Evolutionary conservation across 2,888 invertebrate genomes (phyloP).

Genomic region (Zygaena filipendulae): DNA sequence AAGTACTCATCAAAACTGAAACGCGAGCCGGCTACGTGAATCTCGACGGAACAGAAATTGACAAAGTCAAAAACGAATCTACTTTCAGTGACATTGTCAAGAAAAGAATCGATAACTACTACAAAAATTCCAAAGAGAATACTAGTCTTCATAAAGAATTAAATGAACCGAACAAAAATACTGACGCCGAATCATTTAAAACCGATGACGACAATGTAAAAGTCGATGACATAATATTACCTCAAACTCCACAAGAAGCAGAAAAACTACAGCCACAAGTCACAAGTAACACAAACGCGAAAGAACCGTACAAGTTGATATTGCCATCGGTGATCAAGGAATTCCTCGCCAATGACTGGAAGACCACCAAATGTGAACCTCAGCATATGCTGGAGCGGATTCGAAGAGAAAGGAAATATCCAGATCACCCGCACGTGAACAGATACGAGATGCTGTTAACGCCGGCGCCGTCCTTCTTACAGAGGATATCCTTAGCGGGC

Average conservation of each 20-base stretch:
- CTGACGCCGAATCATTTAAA: constrained; percentile 8
- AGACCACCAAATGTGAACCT: constrained; percentile 73
- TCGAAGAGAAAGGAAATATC: constrained; percentile 69
- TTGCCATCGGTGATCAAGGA: constrained; percentile 69
- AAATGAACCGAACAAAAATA: constrained; percentile 12
- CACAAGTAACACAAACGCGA: constrained; percentile 40
- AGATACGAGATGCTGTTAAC: constrained; percentile 80
- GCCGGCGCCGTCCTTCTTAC: constrained; percentile 82
- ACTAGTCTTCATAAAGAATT: constrained; percentile 17
- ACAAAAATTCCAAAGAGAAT: constrained; percentile 26
- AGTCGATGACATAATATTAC: constrained; percentile 51
- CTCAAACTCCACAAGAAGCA: constrained; percentile 24
- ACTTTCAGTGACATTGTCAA: constrained; percentile 39
- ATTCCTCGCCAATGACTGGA: constrained; percentile 60
- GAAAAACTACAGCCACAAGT: constrained; percentile 35
- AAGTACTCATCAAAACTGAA: constrained; percentile 53
- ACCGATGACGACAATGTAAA: constrained; percentile 26
- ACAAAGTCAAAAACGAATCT: constrained; percentile 39
- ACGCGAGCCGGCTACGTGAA: constrained; percentile 54
- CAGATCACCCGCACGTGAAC: constrained; percentile 67
- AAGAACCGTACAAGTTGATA: constrained; percentile 45
- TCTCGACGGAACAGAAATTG: constrained; percentile 54
- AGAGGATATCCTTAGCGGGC: constrained; percentile 81
- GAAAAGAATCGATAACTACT: constrained; percentile 37
- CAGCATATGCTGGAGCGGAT: constrained; percentile 78